Evolutionary conservation across 2,113 vertebrate species (phyloP).

Genomic region (Brienomyrus brachyistius): DNA sequence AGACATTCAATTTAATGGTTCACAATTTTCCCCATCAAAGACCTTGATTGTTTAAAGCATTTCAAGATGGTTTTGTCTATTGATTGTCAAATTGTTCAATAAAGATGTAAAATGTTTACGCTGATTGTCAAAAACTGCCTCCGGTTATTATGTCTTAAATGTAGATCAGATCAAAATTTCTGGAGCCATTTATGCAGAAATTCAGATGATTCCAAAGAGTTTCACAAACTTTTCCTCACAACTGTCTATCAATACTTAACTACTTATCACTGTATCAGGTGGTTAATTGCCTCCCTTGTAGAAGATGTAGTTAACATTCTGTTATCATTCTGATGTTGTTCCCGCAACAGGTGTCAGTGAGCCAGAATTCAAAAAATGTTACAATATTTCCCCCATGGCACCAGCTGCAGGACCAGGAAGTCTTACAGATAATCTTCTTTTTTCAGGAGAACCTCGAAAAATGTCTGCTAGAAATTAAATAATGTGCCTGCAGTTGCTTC

Average conservation of each 20-base stretch:
- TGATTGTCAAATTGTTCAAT: not conserved
- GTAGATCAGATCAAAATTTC: not conserved
- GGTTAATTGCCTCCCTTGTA: not conserved
- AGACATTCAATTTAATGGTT: not conserved
- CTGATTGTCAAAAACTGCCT: not conserved
- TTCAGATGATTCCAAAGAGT: constrained; percentile 1
- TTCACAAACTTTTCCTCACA: not conserved
- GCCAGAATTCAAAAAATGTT: not conserved
- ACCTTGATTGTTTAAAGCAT: not conserved
- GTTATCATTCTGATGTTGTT: not conserved
- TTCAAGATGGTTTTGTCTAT: not conserved
- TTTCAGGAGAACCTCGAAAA: not conserved
- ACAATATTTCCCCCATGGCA: not conserved
- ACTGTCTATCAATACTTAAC: not conserved
- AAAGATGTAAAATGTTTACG: not conserved
- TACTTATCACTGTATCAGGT: constrained; percentile 3
- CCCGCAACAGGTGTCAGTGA: not conserved
- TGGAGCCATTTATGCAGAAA: not conserved
- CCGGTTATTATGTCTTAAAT: not conserved
- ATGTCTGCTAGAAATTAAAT: not conserved
- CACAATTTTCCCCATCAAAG: not conserved
- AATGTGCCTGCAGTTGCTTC: not conserved
- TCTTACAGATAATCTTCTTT: not conserved
- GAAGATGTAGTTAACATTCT: not conserved
- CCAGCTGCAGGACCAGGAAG: not conserved